phyloP scores from a whole-genome alignment of 1,140 invertebrate species.

The Danaus plexippus region DNA sequence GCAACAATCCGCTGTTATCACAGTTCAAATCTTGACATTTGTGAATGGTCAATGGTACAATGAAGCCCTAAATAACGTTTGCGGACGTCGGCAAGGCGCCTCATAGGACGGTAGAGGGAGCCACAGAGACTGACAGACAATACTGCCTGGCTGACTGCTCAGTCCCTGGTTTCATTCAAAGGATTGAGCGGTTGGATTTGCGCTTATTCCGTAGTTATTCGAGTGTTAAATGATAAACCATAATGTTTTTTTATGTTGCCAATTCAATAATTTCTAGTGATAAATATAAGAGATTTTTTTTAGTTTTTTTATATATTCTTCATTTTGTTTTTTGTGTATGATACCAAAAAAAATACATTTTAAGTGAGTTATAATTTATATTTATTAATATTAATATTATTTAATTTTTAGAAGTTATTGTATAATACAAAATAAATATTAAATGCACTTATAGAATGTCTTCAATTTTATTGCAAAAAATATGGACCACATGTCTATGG shows the following conservation, averaged over 20 bases:
- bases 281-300: neutral
- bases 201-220: conserved; percentile 35
- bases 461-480: too few relatives aligned
- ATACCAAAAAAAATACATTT: too few relatives aligned
- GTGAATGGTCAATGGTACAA: conserved; percentile 58
- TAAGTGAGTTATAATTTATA: too few relatives aligned
- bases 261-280: neutral
- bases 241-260: conserved; percentile 15
- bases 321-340: too few relatives aligned
- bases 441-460: too few relatives aligned
- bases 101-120: conserved; percentile 38
- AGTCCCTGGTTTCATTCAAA: conserved; percentile 35
- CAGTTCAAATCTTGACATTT: conserved; percentile 46
- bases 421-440: too few relatives aligned
- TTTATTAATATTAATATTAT: too few relatives aligned
- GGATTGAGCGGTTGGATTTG: conserved; percentile 29
- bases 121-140: conserved; percentile 55
- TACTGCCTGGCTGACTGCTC: conserved; percentile 40
- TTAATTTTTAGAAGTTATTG: too few relatives aligned
- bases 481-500: too few relatives aligned
- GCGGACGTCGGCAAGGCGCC: conserved; percentile 53
- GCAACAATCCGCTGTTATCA: conserved; percentile 44
- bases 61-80: conserved; percentile 62
- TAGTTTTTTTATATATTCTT: too few relatives aligned
- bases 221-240: conserved; percentile 44